These are phyloP conservation scores for Podabrus alpinus DNA, from an alignment of 2,888 invertebrate species.

Conservation along the genomic window DNA sequence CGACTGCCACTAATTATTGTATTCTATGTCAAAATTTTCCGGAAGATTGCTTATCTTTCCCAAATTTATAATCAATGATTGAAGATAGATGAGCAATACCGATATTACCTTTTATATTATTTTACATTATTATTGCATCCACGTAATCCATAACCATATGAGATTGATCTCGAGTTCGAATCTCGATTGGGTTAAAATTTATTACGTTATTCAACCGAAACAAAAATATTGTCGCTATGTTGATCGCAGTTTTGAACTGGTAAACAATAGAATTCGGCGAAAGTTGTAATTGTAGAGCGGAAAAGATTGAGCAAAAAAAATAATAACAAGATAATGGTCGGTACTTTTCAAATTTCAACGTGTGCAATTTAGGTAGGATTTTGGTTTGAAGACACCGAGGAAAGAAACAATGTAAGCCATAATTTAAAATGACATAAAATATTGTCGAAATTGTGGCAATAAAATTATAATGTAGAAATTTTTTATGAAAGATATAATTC, in stretches of 20 bases:
- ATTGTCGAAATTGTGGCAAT: neutral
- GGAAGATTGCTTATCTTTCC: too few species aligned
- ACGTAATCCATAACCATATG: too few species aligned
- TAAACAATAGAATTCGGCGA: neutral
- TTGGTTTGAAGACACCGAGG: neutral
- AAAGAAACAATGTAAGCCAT: neutral
- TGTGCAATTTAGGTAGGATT: neutral
- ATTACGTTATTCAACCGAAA: too few species aligned
- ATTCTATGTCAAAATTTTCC: too few species aligned
- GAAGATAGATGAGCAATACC: too few species aligned
- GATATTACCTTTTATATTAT: too few species aligned
- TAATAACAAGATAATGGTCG: neutral
- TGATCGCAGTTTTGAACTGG: neutral
- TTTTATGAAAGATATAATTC: neutral
- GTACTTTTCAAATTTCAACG: neutral
- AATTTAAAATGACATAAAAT: neutral
- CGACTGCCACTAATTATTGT: too few species aligned
- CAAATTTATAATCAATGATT: too few species aligned
- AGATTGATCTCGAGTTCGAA: neutral
- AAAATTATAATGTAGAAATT: neutral
- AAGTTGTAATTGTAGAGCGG: neutral
- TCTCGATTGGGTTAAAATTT: neutral
- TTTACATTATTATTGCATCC: too few species aligned
- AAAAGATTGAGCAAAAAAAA: neutral
- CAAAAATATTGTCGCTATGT: too few species aligned